Conservation (phyloP, 2,888 invertebrate species). For the Cecidostiba fungosa region DNA sequence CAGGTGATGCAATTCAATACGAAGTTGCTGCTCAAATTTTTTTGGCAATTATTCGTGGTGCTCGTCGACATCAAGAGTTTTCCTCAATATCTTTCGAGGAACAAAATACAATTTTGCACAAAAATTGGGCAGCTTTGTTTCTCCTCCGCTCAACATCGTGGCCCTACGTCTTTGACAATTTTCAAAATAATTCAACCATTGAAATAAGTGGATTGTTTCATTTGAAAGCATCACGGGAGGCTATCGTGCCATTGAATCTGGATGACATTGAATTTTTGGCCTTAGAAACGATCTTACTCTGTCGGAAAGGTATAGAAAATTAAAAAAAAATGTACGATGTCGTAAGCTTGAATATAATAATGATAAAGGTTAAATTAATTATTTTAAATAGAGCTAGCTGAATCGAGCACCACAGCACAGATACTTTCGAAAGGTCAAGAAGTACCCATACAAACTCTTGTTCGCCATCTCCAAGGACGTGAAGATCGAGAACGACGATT, state of each 20-base stretch:
- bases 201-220: constrained; percentile 55
- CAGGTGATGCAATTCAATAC: constrained; percentile 77
- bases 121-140: constrained; percentile 84
- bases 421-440: constrained; percentile 28
- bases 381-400: constrained; percentile 33
- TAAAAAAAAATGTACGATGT: neutral
- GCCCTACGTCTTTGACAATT: constrained; percentile 80
- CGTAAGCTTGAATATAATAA: neutral
- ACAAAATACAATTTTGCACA: constrained; percentile 83
- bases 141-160: constrained; percentile 83
- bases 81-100: constrained; percentile 80
- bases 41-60: constrained; percentile 82
- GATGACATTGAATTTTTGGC: constrained; percentile 81
- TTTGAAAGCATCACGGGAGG: constrained; percentile 74
- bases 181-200: constrained; percentile 61
- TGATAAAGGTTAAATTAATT: constrained; percentile 4
- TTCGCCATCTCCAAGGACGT: constrained; percentile 69
- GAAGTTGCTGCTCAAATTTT: constrained; percentile 84
- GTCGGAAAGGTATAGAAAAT: constrained; percentile 80
- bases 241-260: constrained; percentile 79
- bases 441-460: constrained; percentile 69
- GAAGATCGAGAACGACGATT: constrained; percentile 69
- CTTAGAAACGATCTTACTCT: constrained; percentile 81
- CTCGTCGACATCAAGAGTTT: constrained; percentile 82
- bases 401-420: neutral